phyloP scores from a whole-genome alignment of 2,888 invertebrate genomes.

The Kryphioiulus occultus region DNA sequence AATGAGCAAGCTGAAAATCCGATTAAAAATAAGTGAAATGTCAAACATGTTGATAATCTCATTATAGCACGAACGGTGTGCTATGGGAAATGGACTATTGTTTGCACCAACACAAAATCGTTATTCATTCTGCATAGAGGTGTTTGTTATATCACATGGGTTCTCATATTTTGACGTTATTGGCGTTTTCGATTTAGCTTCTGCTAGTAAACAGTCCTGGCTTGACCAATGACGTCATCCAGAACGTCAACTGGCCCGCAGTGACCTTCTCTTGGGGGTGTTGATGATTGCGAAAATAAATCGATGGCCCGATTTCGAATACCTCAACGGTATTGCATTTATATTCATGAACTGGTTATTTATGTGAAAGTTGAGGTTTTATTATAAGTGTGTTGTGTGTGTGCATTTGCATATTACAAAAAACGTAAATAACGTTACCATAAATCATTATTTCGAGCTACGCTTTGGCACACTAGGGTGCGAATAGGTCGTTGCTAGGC shows the following conservation, averaged over 20 bases:
- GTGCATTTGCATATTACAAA: not conserved
- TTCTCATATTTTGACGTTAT: not conserved
- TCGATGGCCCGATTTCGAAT: not conserved
- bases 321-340: not conserved
- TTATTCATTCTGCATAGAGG: not conserved
- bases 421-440: not conserved
- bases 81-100: not conserved
- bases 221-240: not conserved
- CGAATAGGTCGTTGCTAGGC: not conserved
- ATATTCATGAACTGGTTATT: not conserved
- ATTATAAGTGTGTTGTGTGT: not conserved
- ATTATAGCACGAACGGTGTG: no score
- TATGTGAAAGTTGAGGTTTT: constrained; percentile 8
- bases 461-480: not conserved
- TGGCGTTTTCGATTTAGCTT: not conserved
- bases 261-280: not conserved
- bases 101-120: not conserved
- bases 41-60: no score
- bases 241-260: not conserved
- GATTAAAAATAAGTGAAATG: no score
- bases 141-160: not conserved
- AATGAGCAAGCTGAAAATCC: no score
- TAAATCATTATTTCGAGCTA: not conserved
- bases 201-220: not conserved
- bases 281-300: not conserved